phyloP scores from a whole-genome alignment of 2,797 vertebrate genomes.

The Varecia variegata region DNA sequence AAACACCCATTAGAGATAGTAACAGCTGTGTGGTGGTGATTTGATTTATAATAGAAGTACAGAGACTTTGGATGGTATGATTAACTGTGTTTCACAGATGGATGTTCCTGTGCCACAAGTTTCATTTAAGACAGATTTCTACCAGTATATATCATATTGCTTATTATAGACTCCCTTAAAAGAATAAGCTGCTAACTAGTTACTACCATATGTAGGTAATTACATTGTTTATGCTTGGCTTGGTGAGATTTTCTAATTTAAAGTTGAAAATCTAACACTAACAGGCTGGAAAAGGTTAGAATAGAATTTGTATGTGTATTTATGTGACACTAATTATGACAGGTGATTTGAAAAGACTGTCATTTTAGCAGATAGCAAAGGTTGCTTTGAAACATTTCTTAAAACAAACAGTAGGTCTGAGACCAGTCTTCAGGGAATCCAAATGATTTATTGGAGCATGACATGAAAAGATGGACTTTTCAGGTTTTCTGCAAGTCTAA shows the following conservation, averaged over 20 bases:
- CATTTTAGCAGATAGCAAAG: slow-evolving; percentile 54
- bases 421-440: background rate
- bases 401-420: background rate
- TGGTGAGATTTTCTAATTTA: slow-evolving; percentile 53
- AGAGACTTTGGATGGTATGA: background rate
- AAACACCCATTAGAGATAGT: background rate
- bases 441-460: background rate
- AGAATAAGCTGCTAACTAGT: slow-evolving; percentile 1
- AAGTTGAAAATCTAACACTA: slow-evolving; percentile 33
- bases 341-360: slow-evolving; percentile 30
- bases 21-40: slow-evolving; percentile 54
- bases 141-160: background rate
- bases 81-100: slow-evolving; percentile 29
- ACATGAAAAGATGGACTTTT: background rate
- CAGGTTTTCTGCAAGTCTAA: slow-evolving; percentile 1
- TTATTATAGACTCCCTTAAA: slow-evolving; percentile 34
- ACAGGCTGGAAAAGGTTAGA: slow-evolving; percentile 56
- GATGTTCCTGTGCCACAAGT: background rate
- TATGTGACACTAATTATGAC: background rate
- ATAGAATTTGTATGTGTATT: slow-evolving; percentile 32
- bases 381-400: slow-evolving; percentile 53
- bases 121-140: background rate
- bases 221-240: background rate
- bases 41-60: slow-evolving; percentile 43
- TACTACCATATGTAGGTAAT: slow-evolving; percentile 31